These are phyloP conservation scores for Zaprionus lachaisei DNA, from an alignment of 1,140 invertebrate genomes.

Conservation along the genomic window DNA sequence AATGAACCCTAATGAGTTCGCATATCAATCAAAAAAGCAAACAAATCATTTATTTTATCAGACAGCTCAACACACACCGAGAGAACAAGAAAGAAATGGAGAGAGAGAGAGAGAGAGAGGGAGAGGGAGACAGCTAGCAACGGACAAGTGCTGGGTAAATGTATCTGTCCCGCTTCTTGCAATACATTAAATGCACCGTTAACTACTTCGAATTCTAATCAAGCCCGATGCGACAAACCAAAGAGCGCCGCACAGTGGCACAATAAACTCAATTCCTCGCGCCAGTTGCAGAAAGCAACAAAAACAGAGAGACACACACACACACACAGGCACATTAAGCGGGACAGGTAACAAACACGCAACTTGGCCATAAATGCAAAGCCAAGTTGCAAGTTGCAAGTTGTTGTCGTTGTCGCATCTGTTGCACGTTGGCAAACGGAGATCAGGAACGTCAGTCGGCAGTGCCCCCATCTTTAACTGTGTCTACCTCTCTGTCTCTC, in stretches of 20 bases:
- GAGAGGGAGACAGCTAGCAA: conserved; percentile 17
- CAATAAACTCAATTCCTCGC: conserved; percentile 76
- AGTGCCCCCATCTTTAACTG: conserved; percentile 22
- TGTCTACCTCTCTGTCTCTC: conserved; percentile 4
- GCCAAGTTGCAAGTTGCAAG: conserved; percentile 57
- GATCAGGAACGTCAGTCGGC: conserved; percentile 21
- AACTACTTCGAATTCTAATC: conserved; percentile 81
- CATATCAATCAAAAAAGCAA: conserved; percentile 34
- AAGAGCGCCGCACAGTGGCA: conserved; percentile 70
- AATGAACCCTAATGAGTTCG: conserved; percentile 44
- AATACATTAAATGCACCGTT: conserved; percentile 79
- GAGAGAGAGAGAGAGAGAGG: neutral
- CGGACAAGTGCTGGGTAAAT: conserved; percentile 48
- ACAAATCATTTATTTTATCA: conserved; percentile 26
- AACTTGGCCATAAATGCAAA: conserved; percentile 78
- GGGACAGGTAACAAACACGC: conserved; percentile 66
- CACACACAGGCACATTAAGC: conserved; percentile 40
- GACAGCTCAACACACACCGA: conserved; percentile 12
- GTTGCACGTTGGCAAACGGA: conserved; percentile 47
- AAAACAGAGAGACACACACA: conserved; percentile 16
- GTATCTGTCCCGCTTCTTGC: conserved; percentile 69
- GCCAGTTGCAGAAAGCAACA: conserved; percentile 37
- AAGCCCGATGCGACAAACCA: conserved; percentile 76
- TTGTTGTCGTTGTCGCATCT: conserved; percentile 34
- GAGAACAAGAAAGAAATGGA: conserved; percentile 7